These are phyloP conservation scores for Sturmia bella DNA, from an alignment of 2,888 invertebrate genomes.

Conservation along the genomic window DNA sequence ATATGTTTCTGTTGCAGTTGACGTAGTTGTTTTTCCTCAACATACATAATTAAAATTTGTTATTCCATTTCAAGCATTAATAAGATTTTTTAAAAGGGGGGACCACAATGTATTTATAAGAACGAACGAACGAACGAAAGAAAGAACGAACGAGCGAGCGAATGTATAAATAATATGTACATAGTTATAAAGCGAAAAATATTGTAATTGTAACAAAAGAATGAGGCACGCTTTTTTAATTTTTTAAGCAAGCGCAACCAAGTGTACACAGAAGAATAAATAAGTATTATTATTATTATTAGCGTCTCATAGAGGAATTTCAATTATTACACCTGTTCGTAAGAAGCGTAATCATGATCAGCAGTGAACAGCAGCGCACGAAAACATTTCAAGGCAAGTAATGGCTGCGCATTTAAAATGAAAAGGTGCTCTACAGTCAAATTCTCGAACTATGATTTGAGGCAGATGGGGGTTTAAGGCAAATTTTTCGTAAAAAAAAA, in stretches of 20 bases:
- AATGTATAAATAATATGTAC: no score
- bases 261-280: constrained; percentile 55
- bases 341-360: constrained; percentile 47
- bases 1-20: constrained; percentile 1
- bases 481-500: constrained; percentile 51
- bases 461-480: constrained; percentile 9
- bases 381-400: constrained; percentile 37
- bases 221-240: constrained; percentile 65
- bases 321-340: constrained; percentile 81
- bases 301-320: constrained; percentile 77
- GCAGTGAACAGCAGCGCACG: constrained; percentile 40
- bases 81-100: constrained; percentile 46
- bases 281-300: constrained; percentile 63
- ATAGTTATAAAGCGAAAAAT: constrained; percentile 34
- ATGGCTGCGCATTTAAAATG: constrained; percentile 38
- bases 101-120: constrained; percentile 37
- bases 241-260: constrained; percentile 68
- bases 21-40: constrained; percentile 21
- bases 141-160: background rate
- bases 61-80: constrained; percentile 42
- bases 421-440: constrained; percentile 11
- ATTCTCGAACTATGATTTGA: background rate
- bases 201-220: constrained; percentile 59
- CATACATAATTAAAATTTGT: constrained; percentile 53
- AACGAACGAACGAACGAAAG: background rate